Percentiles rank a stretch among this genome's conserved stretches.
Evolutionary conservation across 2,888 invertebrate genomes (phyloP).

Genomic region (Agrotis puta): DNA sequence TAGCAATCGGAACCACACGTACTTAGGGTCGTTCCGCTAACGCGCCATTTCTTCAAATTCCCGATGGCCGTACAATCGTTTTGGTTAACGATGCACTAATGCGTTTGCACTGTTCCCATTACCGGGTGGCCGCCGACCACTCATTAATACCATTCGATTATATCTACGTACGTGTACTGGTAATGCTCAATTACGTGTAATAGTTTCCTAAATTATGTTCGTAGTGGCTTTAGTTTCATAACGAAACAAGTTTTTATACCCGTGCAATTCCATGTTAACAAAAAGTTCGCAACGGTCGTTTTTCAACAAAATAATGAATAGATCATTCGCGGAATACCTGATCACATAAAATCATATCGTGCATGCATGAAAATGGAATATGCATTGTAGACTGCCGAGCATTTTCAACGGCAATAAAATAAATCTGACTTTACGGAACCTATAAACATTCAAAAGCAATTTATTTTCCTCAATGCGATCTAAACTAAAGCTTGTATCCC

Average conservation of each 20-base stretch:
- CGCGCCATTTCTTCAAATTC: slow-evolving; percentile 63
- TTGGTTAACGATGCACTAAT: slow-evolving; percentile 87
- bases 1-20: slow-evolving; percentile 36
- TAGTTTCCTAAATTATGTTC: slow-evolving; percentile 32
- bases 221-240: slow-evolving; percentile 8
- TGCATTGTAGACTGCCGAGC: slow-evolving; percentile 47
- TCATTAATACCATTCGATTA: slow-evolving; percentile 77
- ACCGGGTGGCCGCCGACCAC: slow-evolving; percentile 66
- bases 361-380: slow-evolving; percentile 53
- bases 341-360: slow-evolving; percentile 47
- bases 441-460: slow-evolving; percentile 74
- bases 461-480: slow-evolving; percentile 78
- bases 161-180: slow-evolving; percentile 54
- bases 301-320: slow-evolving; percentile 39
- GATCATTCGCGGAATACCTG: slow-evolving; percentile 43
- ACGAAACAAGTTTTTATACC: not conserved
- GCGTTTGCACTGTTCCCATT: slow-evolving; percentile 87
- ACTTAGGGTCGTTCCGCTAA: slow-evolving; percentile 52
- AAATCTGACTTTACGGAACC: slow-evolving; percentile 64
- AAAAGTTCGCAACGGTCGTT: slow-evolving; percentile 1
- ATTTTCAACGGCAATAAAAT: slow-evolving; percentile 58
- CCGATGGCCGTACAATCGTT: slow-evolving; percentile 70
- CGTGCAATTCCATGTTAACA: slow-evolving; percentile 16
- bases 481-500: slow-evolving; percentile 79
- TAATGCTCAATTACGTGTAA: slow-evolving; percentile 43